A percentile compares a stretch with the other conserved stretches of the same genome.
Evolutionary conservation across 2,888 invertebrate genomes (phyloP).

Genomic region (Chamaedrilus cognettii): DNA sequence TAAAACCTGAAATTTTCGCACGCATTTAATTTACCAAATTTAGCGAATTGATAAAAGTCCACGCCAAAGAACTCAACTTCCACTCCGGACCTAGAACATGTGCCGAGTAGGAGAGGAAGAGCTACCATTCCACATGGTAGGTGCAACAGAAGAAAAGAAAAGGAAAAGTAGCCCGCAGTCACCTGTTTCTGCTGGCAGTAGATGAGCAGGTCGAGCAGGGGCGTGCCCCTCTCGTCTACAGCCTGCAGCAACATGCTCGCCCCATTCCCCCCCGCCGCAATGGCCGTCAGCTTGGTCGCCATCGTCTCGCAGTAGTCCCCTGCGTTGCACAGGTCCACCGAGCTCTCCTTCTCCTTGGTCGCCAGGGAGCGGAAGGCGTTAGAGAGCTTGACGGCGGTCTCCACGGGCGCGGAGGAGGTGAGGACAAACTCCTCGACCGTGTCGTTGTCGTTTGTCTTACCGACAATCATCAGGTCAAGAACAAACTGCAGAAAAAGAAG

Average conservation of each 20-base stretch:
- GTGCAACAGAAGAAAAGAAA: too few species aligned
- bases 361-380: constrained; percentile 74
- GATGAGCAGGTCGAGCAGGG: constrained; percentile 94
- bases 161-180: too few species aligned
- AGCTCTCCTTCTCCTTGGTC: constrained; percentile 95
- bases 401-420: constrained; percentile 99
- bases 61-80: too few species aligned
- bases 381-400: constrained; percentile 96
- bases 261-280: constrained; percentile 92
- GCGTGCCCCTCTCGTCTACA: constrained; percentile 89
- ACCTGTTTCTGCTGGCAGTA: constrained; percentile 99
- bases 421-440: constrained; percentile 97
- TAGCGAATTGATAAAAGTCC: too few species aligned
- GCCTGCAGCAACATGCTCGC: constrained; percentile 94
- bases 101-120: too few species aligned
- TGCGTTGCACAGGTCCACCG: constrained; percentile 92
- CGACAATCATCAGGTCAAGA: constrained; percentile 97
- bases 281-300: constrained; percentile 93
- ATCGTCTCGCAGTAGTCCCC: constrained; percentile 91
- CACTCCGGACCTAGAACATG: too few species aligned
- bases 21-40: too few species aligned
- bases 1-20: too few species aligned
- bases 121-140: too few species aligned
- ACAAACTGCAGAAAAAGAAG: constrained; percentile 69
- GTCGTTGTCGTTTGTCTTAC: constrained; percentile 87